Percentiles rank a stretch among this genome's conserved stretches.
Evolutionary conservation across 1,140 invertebrate genomes (phyloP).

Genomic region (Tetranychus cinnabarinus): DNA sequence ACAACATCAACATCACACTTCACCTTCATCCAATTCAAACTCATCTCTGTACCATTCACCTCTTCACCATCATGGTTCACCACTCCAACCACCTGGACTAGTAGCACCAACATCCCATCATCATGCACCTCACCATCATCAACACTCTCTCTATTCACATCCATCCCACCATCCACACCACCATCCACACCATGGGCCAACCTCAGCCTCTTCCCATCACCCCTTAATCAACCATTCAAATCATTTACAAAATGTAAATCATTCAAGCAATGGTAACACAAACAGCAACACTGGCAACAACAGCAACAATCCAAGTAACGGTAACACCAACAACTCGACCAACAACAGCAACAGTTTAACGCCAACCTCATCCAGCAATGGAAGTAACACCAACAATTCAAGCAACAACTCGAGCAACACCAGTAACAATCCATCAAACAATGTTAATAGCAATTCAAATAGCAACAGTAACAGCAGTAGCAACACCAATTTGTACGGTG

Average conservation of each 20-base stretch:
- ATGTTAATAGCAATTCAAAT: too few relatives aligned
- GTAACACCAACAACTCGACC: too few relatives aligned
- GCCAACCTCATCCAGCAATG: neutral
- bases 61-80: slow-evolving; percentile 22
- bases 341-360: neutral
- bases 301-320: too few relatives aligned
- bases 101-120: slow-evolving; percentile 20
- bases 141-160: slow-evolving; percentile 22
- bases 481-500: too few relatives aligned
- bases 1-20: slow-evolving; percentile 6
- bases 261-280: too few relatives aligned
- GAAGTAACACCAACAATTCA: neutral
- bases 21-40: slow-evolving; percentile 17
- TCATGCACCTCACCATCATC: slow-evolving; percentile 17
- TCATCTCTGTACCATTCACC: slow-evolving; percentile 36
- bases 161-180: neutral
- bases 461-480: too few relatives aligned
- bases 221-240: neutral
- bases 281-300: too few relatives aligned
- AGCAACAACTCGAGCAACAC: neutral
- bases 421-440: neutral
- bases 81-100: slow-evolving; percentile 22
- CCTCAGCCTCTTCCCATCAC: neutral
- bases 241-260: too few relatives aligned
- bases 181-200: slow-evolving; percentile 18